Base-by-base conservation (phyloP, 92 coral and sea anemone genomes). In the Palythoa grandis region DNA sequence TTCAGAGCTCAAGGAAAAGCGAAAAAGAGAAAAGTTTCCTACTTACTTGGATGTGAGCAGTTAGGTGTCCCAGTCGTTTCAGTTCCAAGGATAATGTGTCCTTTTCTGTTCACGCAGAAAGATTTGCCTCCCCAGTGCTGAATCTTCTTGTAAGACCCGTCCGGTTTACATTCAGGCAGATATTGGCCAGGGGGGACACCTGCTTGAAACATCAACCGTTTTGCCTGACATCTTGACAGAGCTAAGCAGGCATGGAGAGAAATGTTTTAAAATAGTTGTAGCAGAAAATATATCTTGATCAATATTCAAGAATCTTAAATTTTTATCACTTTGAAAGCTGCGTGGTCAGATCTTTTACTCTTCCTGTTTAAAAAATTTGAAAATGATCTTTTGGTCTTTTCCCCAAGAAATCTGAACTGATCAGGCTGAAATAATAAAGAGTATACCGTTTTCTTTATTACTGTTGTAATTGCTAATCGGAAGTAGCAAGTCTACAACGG, bases 1-100 rank as follows among this genome's bases (percentile, higher is more conserved):
- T 19, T 22, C 23, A 7, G 19, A 69, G 74, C 17, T 11, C 12
- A 37, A 69, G 1, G 11, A 2, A 69, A 12, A 13, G 10, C 9
- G 11, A 37, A 69, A 25, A 69, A 2, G 0, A 2, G 13, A 29
- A 15, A 69, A 11, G 19, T 24, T 29, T 3, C 4, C 13, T 6
- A 3, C 85, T 66, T 80, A 80, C 85, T 80, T 47, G 0, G 43
- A 5, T 52, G 19, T 23, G 61, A 39, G 74, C 85, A 80, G 74
- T 80, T 7, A 17, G 85, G 74, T 17, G 0, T 66, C 23, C 63
- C 63, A 19, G 0, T 11, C 57, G 57, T 65, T 52, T 52, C 52
- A 17, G 85, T 80, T 68, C 85, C 85, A n/a, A 15, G 14, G 85
- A 80, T 47, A 25, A 65, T 24, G 19, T 2, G 74, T 40, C 85